Evolutionary conservation across 1,140 invertebrate genomes (phyloP).

Genomic region (Trichonephila clavipes): DNA sequence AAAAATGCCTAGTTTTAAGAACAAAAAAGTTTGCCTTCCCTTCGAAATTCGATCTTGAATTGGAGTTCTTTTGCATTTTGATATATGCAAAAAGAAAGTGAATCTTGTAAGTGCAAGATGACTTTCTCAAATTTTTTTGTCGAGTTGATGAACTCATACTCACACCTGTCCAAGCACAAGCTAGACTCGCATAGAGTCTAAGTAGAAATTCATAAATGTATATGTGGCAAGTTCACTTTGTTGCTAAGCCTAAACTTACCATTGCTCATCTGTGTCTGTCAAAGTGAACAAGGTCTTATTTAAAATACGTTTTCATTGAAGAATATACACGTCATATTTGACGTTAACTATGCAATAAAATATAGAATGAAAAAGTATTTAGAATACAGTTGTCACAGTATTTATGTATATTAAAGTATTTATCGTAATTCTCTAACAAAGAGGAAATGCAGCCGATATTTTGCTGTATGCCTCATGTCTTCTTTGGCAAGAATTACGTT

Average conservation of each 20-base stretch:
- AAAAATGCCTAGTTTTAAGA: neutral
- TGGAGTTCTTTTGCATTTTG: constrained; percentile 48
- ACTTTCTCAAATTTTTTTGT: constrained; percentile 66
- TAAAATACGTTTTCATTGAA: constrained; percentile 59
- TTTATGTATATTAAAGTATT: constrained; percentile 54
- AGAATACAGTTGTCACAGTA: constrained; percentile 57
- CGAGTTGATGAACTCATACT: constrained; percentile 73
- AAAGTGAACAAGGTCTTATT: constrained; percentile 76
- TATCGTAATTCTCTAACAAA: constrained; percentile 54
- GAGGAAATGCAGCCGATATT: constrained; percentile 46
- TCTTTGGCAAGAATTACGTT: constrained; percentile 54
- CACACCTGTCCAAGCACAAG: constrained; percentile 77
- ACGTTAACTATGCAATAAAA: constrained; percentile 69
- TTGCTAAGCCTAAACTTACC: constrained; percentile 76
- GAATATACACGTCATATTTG: constrained; percentile 51
- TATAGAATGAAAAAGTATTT: constrained; percentile 58
- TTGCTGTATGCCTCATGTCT: constrained; percentile 57
- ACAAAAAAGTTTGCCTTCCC: neutral
- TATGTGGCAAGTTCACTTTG: constrained; percentile 76
- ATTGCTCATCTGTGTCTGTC: constrained; percentile 76
- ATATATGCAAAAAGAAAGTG: constrained; percentile 16
- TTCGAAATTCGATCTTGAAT: neutral
- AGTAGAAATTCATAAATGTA: constrained; percentile 75
- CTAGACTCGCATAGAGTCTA: constrained; percentile 70
- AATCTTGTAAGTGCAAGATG: constrained; percentile 57